These are phyloP conservation scores for Notiomystis cincta DNA, from an alignment of 2,113 vertebrate species.

Conservation along the genomic window DNA sequence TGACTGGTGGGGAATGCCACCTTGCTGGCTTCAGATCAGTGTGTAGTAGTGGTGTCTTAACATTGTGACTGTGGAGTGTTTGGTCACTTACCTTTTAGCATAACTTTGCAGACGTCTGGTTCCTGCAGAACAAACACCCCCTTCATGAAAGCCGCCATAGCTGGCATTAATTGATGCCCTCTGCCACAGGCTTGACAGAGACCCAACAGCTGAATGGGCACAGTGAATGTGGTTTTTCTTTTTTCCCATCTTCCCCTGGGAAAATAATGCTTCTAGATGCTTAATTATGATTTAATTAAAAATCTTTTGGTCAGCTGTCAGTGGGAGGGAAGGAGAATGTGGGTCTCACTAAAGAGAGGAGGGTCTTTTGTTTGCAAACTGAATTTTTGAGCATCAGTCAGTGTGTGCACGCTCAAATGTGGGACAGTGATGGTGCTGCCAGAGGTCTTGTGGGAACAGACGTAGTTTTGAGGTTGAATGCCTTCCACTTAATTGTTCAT, in stretches of 20 bases:
- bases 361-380: conserved; percentile 23
- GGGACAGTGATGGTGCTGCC: not conserved
- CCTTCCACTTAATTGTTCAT: not conserved
- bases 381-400: not conserved
- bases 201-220: not conserved
- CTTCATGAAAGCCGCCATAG: not conserved
- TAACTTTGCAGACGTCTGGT: not conserved
- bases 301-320: not conserved
- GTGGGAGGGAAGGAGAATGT: not conserved
- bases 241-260: not conserved
- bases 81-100: not conserved
- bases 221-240: not conserved
- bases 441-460: not conserved
- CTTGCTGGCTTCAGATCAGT: not conserved
- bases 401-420: not conserved
- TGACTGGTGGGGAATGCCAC: not conserved
- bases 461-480: not conserved
- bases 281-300: conserved; percentile 50
- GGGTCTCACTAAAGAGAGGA: not conserved
- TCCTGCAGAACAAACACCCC: not conserved
- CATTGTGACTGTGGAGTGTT: not conserved
- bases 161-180: not conserved
- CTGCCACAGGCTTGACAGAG: not conserved
- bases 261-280: not conserved
- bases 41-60: not conserved